Evolutionary conservation across 92 coral and sea anemone species (phyloP).

Genomic region (Porites evermanni): DNA sequence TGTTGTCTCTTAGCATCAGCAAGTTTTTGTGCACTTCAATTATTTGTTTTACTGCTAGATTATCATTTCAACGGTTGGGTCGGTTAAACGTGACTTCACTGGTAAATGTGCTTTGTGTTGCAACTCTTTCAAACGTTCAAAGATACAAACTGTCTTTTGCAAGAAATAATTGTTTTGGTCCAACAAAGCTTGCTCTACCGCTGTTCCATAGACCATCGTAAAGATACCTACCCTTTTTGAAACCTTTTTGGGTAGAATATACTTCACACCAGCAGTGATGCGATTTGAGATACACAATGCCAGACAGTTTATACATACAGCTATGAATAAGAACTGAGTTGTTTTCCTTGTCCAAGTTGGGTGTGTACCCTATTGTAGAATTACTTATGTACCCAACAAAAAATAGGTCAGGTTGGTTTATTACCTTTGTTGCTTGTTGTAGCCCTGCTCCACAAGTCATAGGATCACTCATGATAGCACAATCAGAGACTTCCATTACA

Average conservation of each 20-base stretch:
- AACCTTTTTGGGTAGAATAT: conserved; percentile 11
- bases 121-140: conserved; percentile 1
- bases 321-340: conserved; percentile 5
- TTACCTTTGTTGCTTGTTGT: conserved; percentile 1
- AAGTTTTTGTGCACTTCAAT: too few relatives aligned
- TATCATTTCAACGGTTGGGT: too few relatives aligned
- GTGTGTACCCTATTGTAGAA: too few relatives aligned
- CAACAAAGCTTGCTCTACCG: conserved; percentile 45
- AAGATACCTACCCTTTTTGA: conserved; percentile 40
- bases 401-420: too few relatives aligned
- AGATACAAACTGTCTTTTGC: conserved; percentile 34
- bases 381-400: too few relatives aligned
- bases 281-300: conserved; percentile 47
- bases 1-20: too few relatives aligned
- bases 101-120: too few relatives aligned
- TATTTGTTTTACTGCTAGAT: too few relatives aligned
- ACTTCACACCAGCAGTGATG: conserved; percentile 56
- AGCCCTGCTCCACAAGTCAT: conserved; percentile 47
- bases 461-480: not conserved
- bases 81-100: too few relatives aligned
- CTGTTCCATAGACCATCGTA: conserved; percentile 48
- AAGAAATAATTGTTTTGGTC: conserved; percentile 14
- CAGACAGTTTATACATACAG: conserved; percentile 44
- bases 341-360: not conserved
- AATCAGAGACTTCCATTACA: conserved; percentile 21